A percentile compares a stretch with the other conserved stretches of the same genome.
These are phyloP conservation scores for Mycteria americana DNA, from an alignment of 2,797 vertebrate species.

Conservation along the genomic window DNA sequence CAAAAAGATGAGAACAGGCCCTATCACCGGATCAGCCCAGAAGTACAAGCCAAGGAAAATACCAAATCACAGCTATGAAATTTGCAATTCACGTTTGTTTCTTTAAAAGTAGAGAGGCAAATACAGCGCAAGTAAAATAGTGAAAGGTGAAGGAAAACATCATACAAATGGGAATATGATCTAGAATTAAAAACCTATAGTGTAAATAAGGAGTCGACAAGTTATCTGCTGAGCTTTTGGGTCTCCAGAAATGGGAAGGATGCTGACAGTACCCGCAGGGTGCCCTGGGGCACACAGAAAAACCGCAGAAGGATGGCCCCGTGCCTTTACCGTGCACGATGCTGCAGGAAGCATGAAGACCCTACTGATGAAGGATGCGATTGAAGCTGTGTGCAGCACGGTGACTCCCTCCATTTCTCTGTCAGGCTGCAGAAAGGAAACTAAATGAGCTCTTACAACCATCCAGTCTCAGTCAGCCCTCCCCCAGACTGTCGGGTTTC, in stretches of 20 bases:
- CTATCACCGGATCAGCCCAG: not conserved
- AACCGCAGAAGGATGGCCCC: not conserved
- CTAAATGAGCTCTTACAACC: not conserved
- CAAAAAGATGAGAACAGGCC: not conserved
- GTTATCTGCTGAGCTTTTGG: not conserved
- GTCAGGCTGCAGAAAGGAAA: not conserved
- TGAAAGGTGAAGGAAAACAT: not conserved
- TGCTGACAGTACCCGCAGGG: not conserved
- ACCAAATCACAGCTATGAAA: not conserved
- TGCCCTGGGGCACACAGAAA: not conserved
- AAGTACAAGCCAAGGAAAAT: not conserved
- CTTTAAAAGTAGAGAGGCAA: not conserved
- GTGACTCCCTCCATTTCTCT: not conserved
- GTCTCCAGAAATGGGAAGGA: not conserved
- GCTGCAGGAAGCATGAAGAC: not conserved
- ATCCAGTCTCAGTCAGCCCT: not conserved
- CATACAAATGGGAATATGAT: not conserved
- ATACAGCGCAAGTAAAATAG: not conserved
- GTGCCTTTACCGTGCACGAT: not conserved
- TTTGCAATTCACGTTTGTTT: not conserved
- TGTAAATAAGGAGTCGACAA: not conserved
- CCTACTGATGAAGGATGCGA: not conserved
- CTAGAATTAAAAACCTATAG: not conserved
- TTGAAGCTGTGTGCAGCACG: not conserved
- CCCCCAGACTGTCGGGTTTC: conserved; percentile 8